Base-by-base conservation (phyloP, 2,113 vertebrate genomes). In the Nycticorax nycticorax region DNA sequence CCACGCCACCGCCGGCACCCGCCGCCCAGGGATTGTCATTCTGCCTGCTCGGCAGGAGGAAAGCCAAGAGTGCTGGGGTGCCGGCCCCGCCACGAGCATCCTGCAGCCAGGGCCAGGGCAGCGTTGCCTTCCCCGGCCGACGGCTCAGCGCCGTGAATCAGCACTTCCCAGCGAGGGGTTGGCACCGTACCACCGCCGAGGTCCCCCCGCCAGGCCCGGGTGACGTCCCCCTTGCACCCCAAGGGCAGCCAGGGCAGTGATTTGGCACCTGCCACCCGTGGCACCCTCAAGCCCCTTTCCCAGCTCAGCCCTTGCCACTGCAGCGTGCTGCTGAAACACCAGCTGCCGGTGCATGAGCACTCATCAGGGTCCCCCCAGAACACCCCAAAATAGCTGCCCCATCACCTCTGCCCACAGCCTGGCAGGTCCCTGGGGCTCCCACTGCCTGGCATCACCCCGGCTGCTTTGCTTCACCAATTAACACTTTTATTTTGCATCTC, bases 141-240 rank as follows among this genome's bases (percentile, higher is more conserved):
- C 53, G 1, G 82, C 92, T 94, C 75, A 0, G 52, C n/a, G 32
- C 28, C 27, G 78, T 96, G 96, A 96, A 96, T 96, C 96, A 96
- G 96, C 96, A 96, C 85, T 96, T 96, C 94, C 93, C 88, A 0
- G 85, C 8, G 2, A 81, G 52, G 93, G 82, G 78, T 66, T 96
- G 94, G 94, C 85, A 77, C 41, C 0, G 12, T 73, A 92, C 81
- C 33, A 4, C 48, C 2, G 0, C 77, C 71, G 5, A 8, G 0
- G 85, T 69, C 59, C 90, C 93, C 93, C 69, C 16, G 0, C 26
- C 0, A 0, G 39, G 32, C 37, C 59, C 2, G 11, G n/a, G 50
- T 28, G 63, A 77, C 3, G 10, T 33, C 55, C 91, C 56, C 89
- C 35, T 33, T 6, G 10, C 30, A 6, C 86, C 83, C 83, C 14